Percentiles rank a stretch among this genome's conserved stretches.
phyloP scores from a whole-genome alignment of 2,888 invertebrate species.

The Eristalis pertinax region DNA sequence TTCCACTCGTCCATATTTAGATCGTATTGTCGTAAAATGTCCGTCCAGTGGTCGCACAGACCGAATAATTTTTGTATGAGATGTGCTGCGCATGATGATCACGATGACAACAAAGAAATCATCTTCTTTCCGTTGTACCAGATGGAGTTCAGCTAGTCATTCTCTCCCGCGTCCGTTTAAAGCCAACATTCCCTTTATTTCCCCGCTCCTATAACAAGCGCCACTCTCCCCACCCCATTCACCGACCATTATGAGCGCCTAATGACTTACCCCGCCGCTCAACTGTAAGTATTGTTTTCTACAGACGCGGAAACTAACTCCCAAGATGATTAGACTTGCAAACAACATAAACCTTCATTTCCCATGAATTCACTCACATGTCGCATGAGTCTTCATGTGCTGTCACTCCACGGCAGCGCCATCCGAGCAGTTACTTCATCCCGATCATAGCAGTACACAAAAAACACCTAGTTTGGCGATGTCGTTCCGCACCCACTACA shows the following conservation, averaged over 20 bases:
- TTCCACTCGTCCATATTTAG: too few species aligned
- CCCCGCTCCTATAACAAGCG: too few species aligned
- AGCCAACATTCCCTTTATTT: too few species aligned
- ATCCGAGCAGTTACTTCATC: constrained; percentile 57
- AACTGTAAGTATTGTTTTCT: not conserved
- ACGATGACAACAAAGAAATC: too few species aligned
- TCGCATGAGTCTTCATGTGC: not conserved
- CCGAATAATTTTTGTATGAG: too few species aligned
- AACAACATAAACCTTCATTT: constrained; percentile 12
- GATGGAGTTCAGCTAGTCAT: too few species aligned
- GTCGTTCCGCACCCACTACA: constrained; percentile 54
- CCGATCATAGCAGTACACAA: constrained; percentile 38
- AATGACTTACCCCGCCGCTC: not conserved
- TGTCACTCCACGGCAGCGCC: constrained; percentile 12
- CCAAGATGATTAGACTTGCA: not conserved
- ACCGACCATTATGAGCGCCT: not conserved
- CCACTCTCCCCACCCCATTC: not conserved
- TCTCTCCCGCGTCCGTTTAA: too few species aligned
- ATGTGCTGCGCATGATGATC: too few species aligned
- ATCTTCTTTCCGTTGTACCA: too few species aligned
- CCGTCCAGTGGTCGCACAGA: too few species aligned
- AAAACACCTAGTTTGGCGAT: constrained; percentile 62
- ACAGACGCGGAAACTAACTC: not conserved
- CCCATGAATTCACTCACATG: constrained; percentile 20
- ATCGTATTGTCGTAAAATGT: too few species aligned